Percentiles rank a stretch among this genome's conserved stretches.
phyloP scores from a whole-genome alignment of 2,113 vertebrate genomes.

The Coptodon bakossiorum region DNA sequence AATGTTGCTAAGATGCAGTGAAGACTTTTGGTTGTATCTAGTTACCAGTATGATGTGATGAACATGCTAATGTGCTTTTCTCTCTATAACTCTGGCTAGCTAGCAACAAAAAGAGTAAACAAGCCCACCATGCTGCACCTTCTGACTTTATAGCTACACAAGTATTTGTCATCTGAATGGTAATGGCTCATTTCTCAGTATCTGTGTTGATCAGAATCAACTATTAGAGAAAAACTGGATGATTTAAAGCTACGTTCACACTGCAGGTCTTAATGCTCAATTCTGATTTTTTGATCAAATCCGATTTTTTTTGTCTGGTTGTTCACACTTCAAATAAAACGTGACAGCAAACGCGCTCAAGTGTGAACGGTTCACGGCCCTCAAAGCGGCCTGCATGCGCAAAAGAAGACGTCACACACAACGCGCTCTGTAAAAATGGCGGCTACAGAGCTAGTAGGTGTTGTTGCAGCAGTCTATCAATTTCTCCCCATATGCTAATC shows the following conservation, averaged over 20 bases:
- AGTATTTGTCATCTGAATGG: not conserved
- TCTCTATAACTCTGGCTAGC: not conserved
- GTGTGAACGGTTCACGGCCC: not conserved
- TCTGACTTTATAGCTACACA: not conserved
- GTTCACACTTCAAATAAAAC: not conserved
- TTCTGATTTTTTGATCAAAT: not conserved
- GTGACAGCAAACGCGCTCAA: not conserved
- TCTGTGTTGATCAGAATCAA: not conserved
- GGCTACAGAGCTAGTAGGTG: not conserved
- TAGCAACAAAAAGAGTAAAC: not conserved
- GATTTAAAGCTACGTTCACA: not conserved
- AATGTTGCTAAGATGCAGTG: not conserved
- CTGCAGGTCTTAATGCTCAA: not conserved
- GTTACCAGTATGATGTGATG: not conserved
- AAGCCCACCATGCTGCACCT: not conserved
- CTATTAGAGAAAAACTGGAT: not conserved
- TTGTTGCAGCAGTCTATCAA: not conserved
- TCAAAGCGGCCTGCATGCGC: not conserved
- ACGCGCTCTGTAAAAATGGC: not conserved
- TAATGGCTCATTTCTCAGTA: not conserved
- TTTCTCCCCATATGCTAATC: not conserved
- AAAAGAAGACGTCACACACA: not conserved
- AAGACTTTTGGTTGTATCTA: not conserved
- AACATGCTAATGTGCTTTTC: not conserved
- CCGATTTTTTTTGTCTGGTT: not conserved